A percentile compares a stretch with the other conserved stretches of the same genome.
Conservation (phyloP, 2,888 invertebrate species). For the Hydrotaea cyrtoneurina region DNA sequence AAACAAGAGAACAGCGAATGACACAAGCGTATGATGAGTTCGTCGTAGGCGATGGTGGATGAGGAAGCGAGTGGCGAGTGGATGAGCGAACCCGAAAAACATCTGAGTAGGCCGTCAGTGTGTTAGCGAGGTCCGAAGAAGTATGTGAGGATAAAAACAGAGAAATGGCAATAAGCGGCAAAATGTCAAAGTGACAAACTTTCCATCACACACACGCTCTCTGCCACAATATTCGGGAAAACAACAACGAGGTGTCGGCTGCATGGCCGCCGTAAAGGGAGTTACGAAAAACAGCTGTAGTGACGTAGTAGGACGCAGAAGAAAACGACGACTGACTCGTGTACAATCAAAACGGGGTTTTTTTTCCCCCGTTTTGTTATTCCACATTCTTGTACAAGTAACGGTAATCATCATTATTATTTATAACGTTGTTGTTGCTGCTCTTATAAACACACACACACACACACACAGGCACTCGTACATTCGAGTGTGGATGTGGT, state of each 20-base stretch:
- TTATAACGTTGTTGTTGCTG: conserved; percentile 12
- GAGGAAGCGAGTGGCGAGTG: conserved; percentile 26
- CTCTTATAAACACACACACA: conserved; percentile 31
- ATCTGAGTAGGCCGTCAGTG: conserved; percentile 57
- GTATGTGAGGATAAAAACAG: conserved; percentile 79
- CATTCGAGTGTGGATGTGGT: background rate
- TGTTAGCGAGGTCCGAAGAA: conserved; percentile 36
- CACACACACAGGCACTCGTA: background rate
- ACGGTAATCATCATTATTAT: conserved; percentile 42
- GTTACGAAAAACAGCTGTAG: conserved; percentile 66
- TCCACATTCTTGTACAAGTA: conserved; percentile 62
- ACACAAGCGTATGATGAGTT: conserved; percentile 1
- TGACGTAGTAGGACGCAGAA: conserved; percentile 62
- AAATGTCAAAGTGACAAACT: conserved; percentile 71
- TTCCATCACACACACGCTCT: conserved; percentile 33
- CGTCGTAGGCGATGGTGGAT: background rate
- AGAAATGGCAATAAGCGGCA: conserved; percentile 77
- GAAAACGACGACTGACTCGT: conserved; percentile 31
- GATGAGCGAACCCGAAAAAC: conserved; percentile 34
- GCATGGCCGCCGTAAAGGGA: conserved; percentile 48
- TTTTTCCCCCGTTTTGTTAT: conserved; percentile 44
- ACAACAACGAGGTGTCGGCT: conserved; percentile 62
- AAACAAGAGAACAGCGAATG: conserved; percentile 28
- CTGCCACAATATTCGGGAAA: conserved; percentile 56
- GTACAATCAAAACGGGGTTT: conserved; percentile 13